These are phyloP conservation scores for Lingula anatina DNA, from an alignment of 2,888 invertebrate genomes.

Conservation along the genomic window DNA sequence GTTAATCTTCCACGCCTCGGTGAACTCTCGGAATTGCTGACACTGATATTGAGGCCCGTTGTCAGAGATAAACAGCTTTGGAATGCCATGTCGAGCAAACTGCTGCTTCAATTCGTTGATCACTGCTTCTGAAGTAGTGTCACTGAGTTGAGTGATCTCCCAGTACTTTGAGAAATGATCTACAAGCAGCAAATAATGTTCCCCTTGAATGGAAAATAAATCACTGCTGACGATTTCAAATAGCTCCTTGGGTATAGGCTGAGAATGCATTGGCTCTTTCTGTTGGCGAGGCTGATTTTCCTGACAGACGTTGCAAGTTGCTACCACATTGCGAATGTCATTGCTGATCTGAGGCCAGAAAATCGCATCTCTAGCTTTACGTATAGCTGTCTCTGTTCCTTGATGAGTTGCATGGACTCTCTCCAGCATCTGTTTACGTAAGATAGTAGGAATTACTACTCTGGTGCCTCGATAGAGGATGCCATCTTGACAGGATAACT, in stretches of 20 bases:
- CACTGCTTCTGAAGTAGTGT: slow-evolving; percentile 8
- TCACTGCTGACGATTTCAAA: background rate
- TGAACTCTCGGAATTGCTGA: background rate
- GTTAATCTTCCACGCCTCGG: background rate
- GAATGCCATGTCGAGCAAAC: slow-evolving; percentile 13
- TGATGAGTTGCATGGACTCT: slow-evolving; percentile 5
- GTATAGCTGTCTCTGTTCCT: slow-evolving; percentile 5
- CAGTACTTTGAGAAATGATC: slow-evolving; percentile 11
- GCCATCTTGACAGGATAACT: slow-evolving; percentile 8
- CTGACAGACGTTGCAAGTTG: background rate
- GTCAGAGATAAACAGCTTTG: slow-evolving; percentile 9
- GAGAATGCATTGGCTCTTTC: background rate
- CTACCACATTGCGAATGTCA: background rate
- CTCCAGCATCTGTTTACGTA: slow-evolving; percentile 3
- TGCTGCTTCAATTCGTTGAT: slow-evolving; percentile 10
- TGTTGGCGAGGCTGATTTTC: background rate
- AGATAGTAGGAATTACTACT: slow-evolving; percentile 7
- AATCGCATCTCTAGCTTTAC: slow-evolving; percentile 2
- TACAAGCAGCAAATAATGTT: slow-evolving; percentile 11
- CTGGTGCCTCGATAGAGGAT: slow-evolving; percentile 7
- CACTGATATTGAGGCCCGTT: slow-evolving; percentile 12
- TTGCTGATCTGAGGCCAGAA: background rate
- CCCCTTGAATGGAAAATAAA: background rate
- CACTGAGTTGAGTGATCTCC: slow-evolving; percentile 6
- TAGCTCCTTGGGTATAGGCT: background rate